Evolutionary conservation across 2,888 invertebrate species (phyloP), one percentile per base, ranked within the genome.

Genomic region (Cephus pulcher): DNA sequence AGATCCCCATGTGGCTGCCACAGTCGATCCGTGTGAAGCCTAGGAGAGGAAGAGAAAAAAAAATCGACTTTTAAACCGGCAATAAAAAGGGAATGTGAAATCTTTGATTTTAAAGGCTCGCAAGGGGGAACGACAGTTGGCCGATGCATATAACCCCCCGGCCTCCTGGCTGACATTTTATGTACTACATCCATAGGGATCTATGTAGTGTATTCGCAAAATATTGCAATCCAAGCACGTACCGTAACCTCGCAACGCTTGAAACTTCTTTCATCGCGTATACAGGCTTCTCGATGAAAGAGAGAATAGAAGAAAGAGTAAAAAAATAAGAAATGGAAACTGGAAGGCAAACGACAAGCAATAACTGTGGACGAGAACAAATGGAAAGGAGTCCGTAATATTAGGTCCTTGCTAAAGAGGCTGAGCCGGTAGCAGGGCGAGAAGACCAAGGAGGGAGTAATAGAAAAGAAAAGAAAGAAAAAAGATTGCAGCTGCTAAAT

Each of bases 211-310:
- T 89, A 87, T 89, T 88, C 85, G 85, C 82, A 84, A 82, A 83
- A 90, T 91, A 91, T 85, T 87, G 89, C 87, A 91, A 88, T 85
- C 91, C 82, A 82, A 86, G 88, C 91, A 91, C 91, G 91, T 90
- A 80, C 85, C 56, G 81, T 83, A 56, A 56, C 23, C 56, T 56
- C 56, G 56, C 56, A 23, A 23, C 56, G 56, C 56, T 56, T 6
- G 56, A 56, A 56, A 56, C 56, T 56, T 56, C 56, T 56, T 56
- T 56, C 56, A 56, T 56, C 23, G 56, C 56, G 56, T 56, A 56
- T 23, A 56, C 56, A 23, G 56, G 56, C 23, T 56, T 56, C 56
- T 23, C 56, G 56, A 56, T 23, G 56, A 23, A 23, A 23, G 56
- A 56, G 56, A 9, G 23, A 56, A 56, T 23, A 56, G 56, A 56